Evolutionary conservation across 2,113 vertebrate genomes (phyloP).

Genomic region (Microtus pennsylvanicus): DNA sequence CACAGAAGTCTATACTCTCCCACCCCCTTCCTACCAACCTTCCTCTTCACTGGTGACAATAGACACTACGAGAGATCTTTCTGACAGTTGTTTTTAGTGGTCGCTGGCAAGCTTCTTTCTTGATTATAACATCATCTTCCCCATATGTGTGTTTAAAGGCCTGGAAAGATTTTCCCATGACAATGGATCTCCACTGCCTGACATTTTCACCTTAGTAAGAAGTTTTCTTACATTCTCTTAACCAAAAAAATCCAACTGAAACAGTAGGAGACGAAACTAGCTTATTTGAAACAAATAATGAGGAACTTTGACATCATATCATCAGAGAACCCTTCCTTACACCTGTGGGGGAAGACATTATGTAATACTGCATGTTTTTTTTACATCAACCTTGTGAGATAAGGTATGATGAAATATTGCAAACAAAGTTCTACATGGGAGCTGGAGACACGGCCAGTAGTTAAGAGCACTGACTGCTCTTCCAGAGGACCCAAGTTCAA

Average conservation of each 20-base stretch:
- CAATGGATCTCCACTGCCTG: background rate
- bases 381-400: background rate
- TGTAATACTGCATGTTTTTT: background rate
- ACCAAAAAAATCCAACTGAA: conserved; percentile 49
- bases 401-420: background rate
- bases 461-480: too few species aligned
- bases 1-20: conserved; percentile 25
- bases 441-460: too few species aligned
- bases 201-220: conserved; percentile 38
- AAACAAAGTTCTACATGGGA: background rate
- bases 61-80: conserved; percentile 13
- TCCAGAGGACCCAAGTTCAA: too few species aligned
- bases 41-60: background rate
- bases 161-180: conserved; percentile 17
- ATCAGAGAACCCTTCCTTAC: background rate
- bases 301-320: conserved; percentile 1
- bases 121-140: background rate
- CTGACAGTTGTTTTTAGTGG: conserved; percentile 1
- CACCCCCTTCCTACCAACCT: background rate
- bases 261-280: background rate
- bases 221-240: background rate
- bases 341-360: background rate
- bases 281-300: conserved; percentile 47
- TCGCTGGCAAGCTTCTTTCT: conserved; percentile 11
- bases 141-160: conserved; percentile 29